A percentile compares a stretch with the other conserved stretches of the same genome.
These are phyloP conservation scores for Manis pentadactyla DNA, from an alignment of 2,797 vertebrate genomes.

Conservation along the genomic window DNA sequence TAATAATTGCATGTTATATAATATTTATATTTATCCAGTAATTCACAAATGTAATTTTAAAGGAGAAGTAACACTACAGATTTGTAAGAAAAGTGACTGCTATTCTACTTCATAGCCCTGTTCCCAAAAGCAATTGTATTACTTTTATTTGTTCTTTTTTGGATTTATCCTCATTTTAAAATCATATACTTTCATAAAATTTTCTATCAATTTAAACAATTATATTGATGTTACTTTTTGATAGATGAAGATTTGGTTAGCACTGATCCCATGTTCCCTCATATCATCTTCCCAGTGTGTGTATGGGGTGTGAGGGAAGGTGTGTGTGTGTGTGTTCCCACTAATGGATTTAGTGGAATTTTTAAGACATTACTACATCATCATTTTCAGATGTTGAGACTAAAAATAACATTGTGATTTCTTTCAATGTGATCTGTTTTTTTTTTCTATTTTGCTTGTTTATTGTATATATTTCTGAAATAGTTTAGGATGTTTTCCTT, in stretches of 20 bases:
- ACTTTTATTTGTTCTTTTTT: not conserved
- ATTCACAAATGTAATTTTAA: not conserved
- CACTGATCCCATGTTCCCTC: not conserved
- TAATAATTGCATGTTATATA: not conserved
- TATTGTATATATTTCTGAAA: not conserved
- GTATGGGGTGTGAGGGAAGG: fast-evolving
- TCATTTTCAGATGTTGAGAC: not conserved
- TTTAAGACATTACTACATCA: not conserved
- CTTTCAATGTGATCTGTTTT: not conserved
- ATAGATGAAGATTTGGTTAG: not conserved
- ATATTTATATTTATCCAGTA: not conserved
- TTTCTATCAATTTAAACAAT: not conserved
- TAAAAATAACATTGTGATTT: not conserved
- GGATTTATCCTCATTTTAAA: not conserved
- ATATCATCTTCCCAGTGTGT: not conserved
- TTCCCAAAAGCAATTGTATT: not conserved
- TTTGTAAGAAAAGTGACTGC: not conserved
- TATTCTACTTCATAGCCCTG: not conserved
- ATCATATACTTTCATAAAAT: not conserved
- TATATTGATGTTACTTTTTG: not conserved
- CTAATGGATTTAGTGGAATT: not conserved
- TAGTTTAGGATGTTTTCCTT: not conserved
- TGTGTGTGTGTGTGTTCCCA: not conserved
- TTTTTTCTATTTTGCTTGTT: not conserved
- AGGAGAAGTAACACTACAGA: not conserved